Base-by-base conservation (phyloP, 2,888 invertebrate genomes). In the Leptinotarsa rubiginosa region DNA sequence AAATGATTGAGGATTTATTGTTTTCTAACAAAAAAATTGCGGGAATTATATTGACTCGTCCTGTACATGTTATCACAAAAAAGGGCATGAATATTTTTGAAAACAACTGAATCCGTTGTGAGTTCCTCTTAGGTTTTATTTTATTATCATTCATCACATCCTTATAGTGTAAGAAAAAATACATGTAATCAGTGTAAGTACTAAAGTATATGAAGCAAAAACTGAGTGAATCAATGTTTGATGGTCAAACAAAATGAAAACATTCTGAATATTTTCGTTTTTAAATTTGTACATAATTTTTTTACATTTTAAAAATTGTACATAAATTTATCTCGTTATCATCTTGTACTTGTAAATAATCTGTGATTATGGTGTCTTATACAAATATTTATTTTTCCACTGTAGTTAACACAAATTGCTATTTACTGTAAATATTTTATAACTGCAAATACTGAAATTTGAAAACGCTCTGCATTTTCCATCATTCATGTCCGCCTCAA, bases 291-390 rank as follows among this genome's bases (percentile, higher is more conserved):
- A 41, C 41, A 41, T 41, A 12, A 10, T 10, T 41, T 41, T 12
- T 41, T 10, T 41, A 41, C 12, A 12, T 10, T 41, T 41, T 12
- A 50, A 50, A 50, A 50, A 50, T 56, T 56, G 56, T 56, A 56
- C 13, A 56, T 56, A 56, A 22, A 22, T 56, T 56, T 56, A 56
- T 56, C 22, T 56, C 56, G 56, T 56, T 56, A 22, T 56, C 22
- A 18, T 31, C 4, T 16, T 47, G 4, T 62, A 69, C 66, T 69
- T 81, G 81, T 81, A 81, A 80, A 81, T 81, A 81, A 69, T 72
- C 81, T 81, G 81, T 81, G 81, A 81, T 81, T 79, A 79, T 69
- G n/a, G 52, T 25, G 73, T 78, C 78, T 76, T 81, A 80, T 79
- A 81, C 80, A 80, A 77, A 74, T 79, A 81, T 79, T 81, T 81